Evolutionary conservation across 2,113 vertebrate species (phyloP), one percentile per base, ranked within the genome.

Genomic region (Coregonus clupeaformis): DNA sequence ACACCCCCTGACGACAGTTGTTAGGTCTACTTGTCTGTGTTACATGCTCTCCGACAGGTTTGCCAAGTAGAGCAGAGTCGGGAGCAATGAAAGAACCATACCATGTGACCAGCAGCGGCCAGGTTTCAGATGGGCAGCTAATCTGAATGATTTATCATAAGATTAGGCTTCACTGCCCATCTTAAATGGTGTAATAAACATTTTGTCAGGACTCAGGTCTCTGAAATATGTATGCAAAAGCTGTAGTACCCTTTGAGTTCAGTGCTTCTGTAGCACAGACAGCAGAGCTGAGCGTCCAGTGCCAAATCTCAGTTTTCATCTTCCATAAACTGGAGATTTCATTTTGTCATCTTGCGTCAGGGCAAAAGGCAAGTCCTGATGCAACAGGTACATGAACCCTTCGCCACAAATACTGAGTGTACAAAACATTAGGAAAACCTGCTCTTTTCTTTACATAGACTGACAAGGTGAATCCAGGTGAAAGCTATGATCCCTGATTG

Each of bases 21-120:
- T n/a, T 52, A 68, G 68, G 82, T 86, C 79, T 78, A 79, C 75
- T 68, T 52, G 66, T 78, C 72, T 3, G 11, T 55, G 76, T 72
- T 55, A 75, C 69, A 74, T 64, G 78, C 78, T 84, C 84, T 81
- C 45, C 75, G 71, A 91, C 92, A 90, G 90, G 91, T 91, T 91
- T 82, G 80, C 73, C 87, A 22, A 69, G 45, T 9, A 59, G n/a
- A 75, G 67, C 25, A 5, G 24, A 68, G 59, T 49, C 64, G 12
- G 29, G 42, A 70, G 57, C 70, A 69, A 59, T 0, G 14, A 74
- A 49, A 42, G 9, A 42, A 42, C 36, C 36, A 11, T 42, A 18
- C 49, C 49, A 74, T 67, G 75, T 27, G 22, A 72, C 62, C 11
- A 67, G 20, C 57, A 24, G n/a, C 5, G 55, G 6, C 69, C 11